A percentile compares a stretch with the other conserved stretches of the same genome.
phyloP scores from a whole-genome alignment of 2,888 invertebrate species.

The Pseudococcus longispinus region DNA sequence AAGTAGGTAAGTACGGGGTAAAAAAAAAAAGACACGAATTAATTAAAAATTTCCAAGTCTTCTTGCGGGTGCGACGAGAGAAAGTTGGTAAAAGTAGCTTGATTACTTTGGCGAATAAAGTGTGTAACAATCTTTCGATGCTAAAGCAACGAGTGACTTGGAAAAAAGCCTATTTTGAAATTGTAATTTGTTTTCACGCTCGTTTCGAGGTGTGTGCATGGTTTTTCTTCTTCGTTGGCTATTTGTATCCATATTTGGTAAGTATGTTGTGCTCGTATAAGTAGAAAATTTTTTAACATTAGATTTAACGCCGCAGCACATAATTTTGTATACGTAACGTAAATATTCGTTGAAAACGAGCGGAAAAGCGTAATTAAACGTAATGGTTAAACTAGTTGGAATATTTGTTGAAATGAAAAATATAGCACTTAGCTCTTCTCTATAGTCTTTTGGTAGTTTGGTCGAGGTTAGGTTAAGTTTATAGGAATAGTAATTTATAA shows the following conservation, averaged over 20 bases:
- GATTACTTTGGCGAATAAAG: no score
- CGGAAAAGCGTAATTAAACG: slow-evolving; percentile 28
- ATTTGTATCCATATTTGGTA: not conserved
- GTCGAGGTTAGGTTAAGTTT: slow-evolving; percentile 8
- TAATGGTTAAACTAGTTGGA: slow-evolving; percentile 29
- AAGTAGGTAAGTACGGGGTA: no score
- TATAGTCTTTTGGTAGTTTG: slow-evolving; percentile 1
- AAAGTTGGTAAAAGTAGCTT: no score
- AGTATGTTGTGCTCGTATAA: not conserved
- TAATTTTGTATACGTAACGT: not conserved
- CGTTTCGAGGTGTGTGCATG: not conserved
- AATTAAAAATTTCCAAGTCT: no score
- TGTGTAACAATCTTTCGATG: no score
- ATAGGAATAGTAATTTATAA: slow-evolving; percentile 36
- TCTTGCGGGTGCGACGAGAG: no score
- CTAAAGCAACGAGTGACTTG: no score
- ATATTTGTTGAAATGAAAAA: slow-evolving; percentile 38
- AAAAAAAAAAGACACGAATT: no score
- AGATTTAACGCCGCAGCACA: not conserved
- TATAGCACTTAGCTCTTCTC: slow-evolving; percentile 33
- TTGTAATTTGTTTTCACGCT: no score
- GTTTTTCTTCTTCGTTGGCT: not conserved
- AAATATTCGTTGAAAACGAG: slow-evolving; percentile 22
- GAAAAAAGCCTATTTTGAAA: no score
- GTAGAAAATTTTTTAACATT: not conserved